A percentile compares a stretch with the other conserved stretches of the same genome.
Evolutionary conservation across 1,140 invertebrate species (phyloP).

Genomic region (Tetragnatha versicolor): DNA sequence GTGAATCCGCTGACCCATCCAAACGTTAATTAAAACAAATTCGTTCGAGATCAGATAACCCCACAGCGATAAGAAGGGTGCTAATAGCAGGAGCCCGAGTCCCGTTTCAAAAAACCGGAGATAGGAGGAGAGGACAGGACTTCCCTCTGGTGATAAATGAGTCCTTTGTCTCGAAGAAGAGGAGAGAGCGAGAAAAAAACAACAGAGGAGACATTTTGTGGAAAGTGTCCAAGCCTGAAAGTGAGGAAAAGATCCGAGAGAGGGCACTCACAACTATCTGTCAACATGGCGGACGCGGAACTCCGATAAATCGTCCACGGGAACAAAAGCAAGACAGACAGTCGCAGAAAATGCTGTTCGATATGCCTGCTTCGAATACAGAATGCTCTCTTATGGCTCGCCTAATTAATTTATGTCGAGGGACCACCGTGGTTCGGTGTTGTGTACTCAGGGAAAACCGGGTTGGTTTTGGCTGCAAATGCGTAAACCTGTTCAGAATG

Average conservation of each 20-base stretch:
- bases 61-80: too few relatives aligned
- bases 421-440: slow-evolving; percentile 7
- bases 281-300: slow-evolving; percentile 51
- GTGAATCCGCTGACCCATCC: too few relatives aligned
- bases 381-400: slow-evolving; percentile 9
- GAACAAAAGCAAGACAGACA: slow-evolving; percentile 40
- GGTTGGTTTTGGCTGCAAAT: too few relatives aligned
- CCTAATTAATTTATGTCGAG: slow-evolving; percentile 48
- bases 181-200: neutral
- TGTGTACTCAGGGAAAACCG: neutral
- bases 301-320: slow-evolving; percentile 47
- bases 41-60: too few relatives aligned
- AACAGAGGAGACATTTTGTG: slow-evolving; percentile 29
- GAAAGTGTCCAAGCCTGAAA: slow-evolving; percentile 51
- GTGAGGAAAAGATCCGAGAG: slow-evolving; percentile 45
- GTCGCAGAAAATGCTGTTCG: slow-evolving; percentile 48
- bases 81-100: slow-evolving; percentile 38
- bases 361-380: slow-evolving; percentile 51
- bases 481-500: too few relatives aligned
- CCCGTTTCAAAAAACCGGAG: slow-evolving; percentile 3
- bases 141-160: slow-evolving; percentile 42
- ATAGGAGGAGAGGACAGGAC: neutral
- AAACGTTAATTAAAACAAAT: too few relatives aligned
- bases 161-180: slow-evolving; percentile 32
- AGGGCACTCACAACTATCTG: slow-evolving; percentile 43